Conservation (phyloP, 2,888 invertebrate genomes). For the Polymixis flavicincta region DNA sequence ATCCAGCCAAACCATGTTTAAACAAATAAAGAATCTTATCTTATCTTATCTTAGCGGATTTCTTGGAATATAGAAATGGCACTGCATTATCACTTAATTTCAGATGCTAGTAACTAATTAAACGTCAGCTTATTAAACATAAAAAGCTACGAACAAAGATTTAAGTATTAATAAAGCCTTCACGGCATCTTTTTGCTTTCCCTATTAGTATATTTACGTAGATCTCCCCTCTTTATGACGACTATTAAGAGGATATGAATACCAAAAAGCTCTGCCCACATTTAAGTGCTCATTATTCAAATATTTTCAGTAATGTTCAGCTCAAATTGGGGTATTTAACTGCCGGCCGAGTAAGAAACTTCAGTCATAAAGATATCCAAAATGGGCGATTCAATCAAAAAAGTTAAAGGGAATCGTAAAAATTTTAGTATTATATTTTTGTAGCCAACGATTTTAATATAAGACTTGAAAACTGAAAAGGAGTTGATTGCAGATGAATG, state of each 20-base stretch:
- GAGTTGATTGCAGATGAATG: constrained; percentile 53
- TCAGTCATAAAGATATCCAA: constrained; percentile 62
- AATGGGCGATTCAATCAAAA: constrained; percentile 66
- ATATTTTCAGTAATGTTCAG: constrained; percentile 62
- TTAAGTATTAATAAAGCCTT: constrained; percentile 21
- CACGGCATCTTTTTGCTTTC: constrained; percentile 18
- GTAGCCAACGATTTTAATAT: constrained; percentile 46
- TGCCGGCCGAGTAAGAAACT: constrained; percentile 61
- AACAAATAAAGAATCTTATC: no score
- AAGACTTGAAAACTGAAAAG: constrained; percentile 49
- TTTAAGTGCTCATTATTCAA: constrained; percentile 59
- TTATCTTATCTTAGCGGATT: no score
- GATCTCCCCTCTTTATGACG: constrained; percentile 31
- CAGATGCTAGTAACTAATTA: not conserved
- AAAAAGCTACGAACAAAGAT: constrained; percentile 14
- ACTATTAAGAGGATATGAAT: constrained; percentile 56
- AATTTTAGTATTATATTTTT: constrained; percentile 55
- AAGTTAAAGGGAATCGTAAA: constrained; percentile 60
- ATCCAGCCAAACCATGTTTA: no score
- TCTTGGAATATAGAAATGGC: not conserved
- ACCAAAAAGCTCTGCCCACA: constrained; percentile 47
- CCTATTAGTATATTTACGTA: constrained; percentile 33
- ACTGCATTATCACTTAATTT: not conserved
- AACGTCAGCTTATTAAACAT: constrained; percentile 4
- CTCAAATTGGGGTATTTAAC: constrained; percentile 62